A percentile compares a stretch with the other conserved stretches of the same genome.
These are phyloP conservation scores for Helostoma temminkii DNA, from an alignment of 2,797 vertebrate species.

Conservation along the genomic window DNA sequence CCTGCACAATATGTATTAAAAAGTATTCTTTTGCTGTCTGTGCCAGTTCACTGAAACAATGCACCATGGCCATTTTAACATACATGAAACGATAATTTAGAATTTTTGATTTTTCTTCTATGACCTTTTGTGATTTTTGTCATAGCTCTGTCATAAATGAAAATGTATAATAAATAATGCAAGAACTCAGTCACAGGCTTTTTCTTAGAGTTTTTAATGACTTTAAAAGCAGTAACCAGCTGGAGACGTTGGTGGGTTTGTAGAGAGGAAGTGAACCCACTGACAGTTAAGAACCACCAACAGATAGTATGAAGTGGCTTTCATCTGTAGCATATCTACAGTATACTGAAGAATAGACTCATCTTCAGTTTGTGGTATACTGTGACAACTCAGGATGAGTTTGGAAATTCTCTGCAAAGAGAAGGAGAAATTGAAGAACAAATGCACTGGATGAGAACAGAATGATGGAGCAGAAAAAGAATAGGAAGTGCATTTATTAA, in stretches of 20 bases:
- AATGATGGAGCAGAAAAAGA: background rate
- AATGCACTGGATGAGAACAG: background rate
- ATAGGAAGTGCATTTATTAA: background rate
- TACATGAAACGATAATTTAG: too few species aligned
- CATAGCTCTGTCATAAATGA: too few species aligned
- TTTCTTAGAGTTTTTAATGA: too few species aligned
- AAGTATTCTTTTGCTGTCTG: too few species aligned
- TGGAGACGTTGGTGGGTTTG: conserved; percentile 3
- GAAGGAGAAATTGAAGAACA: too few species aligned
- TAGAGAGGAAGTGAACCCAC: conserved; percentile 42
- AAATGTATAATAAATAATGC: too few species aligned
- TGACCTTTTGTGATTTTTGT: background rate
- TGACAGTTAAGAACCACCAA: conserved; percentile 46
- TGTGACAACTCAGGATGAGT: background rate
- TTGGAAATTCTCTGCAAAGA: background rate
- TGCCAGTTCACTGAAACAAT: too few species aligned
- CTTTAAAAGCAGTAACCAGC: background rate
- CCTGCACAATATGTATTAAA: too few species aligned
- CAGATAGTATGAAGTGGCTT: conserved; percentile 6
- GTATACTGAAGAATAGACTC: background rate
- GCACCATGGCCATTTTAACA: too few species aligned
- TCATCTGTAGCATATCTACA: conserved; percentile 18
- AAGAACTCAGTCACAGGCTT: too few species aligned
- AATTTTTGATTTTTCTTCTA: too few species aligned
- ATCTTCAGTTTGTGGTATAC: background rate